phyloP scores from a whole-genome alignment of 2,797 vertebrate species.

The Arremon aurantiirostris region DNA sequence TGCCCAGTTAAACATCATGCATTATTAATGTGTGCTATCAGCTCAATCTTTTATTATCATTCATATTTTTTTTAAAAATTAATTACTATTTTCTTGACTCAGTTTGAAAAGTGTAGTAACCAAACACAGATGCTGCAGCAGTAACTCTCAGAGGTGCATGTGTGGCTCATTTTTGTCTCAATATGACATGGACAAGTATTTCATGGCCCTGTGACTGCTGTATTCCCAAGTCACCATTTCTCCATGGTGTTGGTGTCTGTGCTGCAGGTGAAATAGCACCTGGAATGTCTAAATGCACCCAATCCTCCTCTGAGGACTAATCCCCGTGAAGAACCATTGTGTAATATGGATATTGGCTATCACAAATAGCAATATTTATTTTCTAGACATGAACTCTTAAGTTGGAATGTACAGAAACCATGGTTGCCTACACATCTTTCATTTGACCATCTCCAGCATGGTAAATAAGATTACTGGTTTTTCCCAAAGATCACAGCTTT shows the following conservation, averaged over 20 bases:
- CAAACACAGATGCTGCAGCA: neutral
- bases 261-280: neutral
- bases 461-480: neutral
- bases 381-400: neutral
- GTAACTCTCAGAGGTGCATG: neutral
- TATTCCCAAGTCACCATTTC: neutral
- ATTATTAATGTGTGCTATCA: neutral
- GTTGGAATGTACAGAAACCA: neutral
- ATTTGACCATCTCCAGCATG: neutral
- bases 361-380: neutral
- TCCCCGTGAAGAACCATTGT: neutral
- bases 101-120: neutral
- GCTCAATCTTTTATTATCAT: neutral
- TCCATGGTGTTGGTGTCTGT: neutral
- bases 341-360: neutral
- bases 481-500: neutral
- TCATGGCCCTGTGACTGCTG: neutral
- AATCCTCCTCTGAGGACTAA: neutral
- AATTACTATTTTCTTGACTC: neutral
- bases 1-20: neutral
- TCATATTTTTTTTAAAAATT: rapidly evolving
- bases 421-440: neutral
- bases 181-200: neutral
- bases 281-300: neutral
- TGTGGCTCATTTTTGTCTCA: neutral